phyloP scores from a whole-genome alignment of 2,888 invertebrate genomes.

The Mechanitis messenoides region DNA sequence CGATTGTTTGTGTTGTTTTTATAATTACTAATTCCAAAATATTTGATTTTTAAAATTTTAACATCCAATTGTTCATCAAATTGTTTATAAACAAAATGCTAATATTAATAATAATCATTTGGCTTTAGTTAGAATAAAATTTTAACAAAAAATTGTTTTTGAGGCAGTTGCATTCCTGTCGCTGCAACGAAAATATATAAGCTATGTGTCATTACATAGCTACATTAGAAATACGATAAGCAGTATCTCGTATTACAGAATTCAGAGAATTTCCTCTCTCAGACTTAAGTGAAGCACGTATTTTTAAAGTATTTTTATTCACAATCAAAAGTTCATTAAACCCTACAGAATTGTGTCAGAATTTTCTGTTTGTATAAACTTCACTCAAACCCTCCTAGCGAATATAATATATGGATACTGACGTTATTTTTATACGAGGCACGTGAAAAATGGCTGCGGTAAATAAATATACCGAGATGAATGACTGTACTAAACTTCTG shows the following conservation, averaged over 20 bases:
- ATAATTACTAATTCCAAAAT: no score
- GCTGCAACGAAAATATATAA: neutral
- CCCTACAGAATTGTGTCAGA: no score
- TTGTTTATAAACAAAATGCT: no score
- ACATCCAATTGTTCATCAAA: no score
- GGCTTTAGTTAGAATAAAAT: no score
- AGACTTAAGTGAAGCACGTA: neutral
- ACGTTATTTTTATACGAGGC: conserved; percentile 11
- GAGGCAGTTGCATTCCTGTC: neutral
- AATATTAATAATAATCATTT: no score
- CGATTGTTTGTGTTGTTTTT: no score
- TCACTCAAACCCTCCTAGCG: conserved; percentile 6
- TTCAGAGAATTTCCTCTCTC: neutral
- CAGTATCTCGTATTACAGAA: neutral
- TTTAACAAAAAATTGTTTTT: neutral
- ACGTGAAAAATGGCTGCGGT: conserved; percentile 11
- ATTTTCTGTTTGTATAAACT: conserved; percentile 1
- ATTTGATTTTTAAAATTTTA: no score
- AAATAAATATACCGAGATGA: conserved; percentile 14
- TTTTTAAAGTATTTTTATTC: no score
- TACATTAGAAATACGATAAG: neutral
- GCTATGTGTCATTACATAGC: neutral
- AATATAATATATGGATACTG: conserved; percentile 13
- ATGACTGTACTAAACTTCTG: conserved; percentile 8
- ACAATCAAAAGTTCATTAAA: no score